A percentile compares a stretch with the other conserved stretches of the same genome.
These are phyloP conservation scores for Ptilorrhoa leucosticta DNA, from an alignment of 2,113 vertebrate genomes.

Conservation along the genomic window DNA sequence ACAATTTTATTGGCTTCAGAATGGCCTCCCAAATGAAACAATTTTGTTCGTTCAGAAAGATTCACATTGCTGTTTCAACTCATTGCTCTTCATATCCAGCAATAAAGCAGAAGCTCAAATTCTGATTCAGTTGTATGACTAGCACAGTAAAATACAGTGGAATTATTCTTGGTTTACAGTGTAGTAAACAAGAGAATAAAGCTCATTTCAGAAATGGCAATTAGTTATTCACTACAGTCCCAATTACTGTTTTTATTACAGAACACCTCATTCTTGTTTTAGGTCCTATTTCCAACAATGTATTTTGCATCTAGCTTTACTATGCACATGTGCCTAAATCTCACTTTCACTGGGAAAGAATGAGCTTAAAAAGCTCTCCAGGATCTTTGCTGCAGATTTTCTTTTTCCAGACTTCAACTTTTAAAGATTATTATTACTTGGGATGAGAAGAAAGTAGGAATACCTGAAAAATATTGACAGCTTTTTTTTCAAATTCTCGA, in stretches of 20 bases:
- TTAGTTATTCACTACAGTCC: background rate
- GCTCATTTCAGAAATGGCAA: background rate
- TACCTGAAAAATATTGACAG: accelerated
- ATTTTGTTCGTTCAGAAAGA: background rate
- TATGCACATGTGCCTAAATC: background rate
- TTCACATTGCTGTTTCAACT: background rate
- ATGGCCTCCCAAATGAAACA: background rate
- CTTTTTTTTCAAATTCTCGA: background rate
- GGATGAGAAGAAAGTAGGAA: background rate
- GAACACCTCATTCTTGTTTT: background rate
- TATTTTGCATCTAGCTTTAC: background rate
- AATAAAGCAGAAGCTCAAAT: background rate
- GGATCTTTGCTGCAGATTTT: background rate
- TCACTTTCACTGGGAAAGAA: background rate
- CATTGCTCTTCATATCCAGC: background rate
- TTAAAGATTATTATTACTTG: background rate
- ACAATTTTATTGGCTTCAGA: background rate
- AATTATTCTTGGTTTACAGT: background rate
- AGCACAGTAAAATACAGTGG: background rate
- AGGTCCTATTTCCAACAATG: background rate
- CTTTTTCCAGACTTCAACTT: background rate
- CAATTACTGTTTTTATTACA: background rate
- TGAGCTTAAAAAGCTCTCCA: background rate
- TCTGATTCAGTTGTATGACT: background rate
- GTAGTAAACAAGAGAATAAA: background rate